These are phyloP conservation scores for Pterocles burchelli DNA, from an alignment of 2,113 vertebrate genomes.

Conservation along the genomic window DNA sequence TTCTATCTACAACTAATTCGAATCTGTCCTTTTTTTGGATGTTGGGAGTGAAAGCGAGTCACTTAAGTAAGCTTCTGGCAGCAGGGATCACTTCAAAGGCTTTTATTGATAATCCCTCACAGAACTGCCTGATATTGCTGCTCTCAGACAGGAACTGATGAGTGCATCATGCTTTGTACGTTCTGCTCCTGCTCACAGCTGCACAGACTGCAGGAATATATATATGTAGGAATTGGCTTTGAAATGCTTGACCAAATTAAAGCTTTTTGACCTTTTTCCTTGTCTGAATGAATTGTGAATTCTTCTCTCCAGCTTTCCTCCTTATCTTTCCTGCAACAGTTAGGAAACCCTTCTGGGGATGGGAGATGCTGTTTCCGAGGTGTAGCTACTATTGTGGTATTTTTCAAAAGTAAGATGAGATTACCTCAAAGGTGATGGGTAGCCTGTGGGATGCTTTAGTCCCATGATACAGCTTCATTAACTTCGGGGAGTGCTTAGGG, in stretches of 20 bases:
- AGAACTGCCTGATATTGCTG: neutral
- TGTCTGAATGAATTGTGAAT: neutral
- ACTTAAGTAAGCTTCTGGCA: constrained; percentile 12
- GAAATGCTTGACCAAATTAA: neutral
- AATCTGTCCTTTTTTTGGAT: neutral
- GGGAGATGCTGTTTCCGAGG: neutral
- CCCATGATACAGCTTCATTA: neutral
- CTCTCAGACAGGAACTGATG: neutral
- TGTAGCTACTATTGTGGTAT: neutral
- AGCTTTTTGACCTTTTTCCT: neutral
- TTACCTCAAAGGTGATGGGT: neutral
- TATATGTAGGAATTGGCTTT: neutral
- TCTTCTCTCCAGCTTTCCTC: neutral
- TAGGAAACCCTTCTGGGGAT: neutral
- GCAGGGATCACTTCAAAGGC: neutral
- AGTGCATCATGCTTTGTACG: neutral
- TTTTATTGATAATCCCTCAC: neutral
- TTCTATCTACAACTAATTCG: neutral
- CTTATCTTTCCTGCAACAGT: neutral
- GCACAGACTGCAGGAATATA: neutral
- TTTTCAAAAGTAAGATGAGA: neutral
- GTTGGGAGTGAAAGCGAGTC: neutral
- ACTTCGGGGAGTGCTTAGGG: neutral
- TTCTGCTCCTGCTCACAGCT: neutral
- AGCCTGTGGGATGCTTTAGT: neutral